A percentile compares a stretch with the other conserved stretches of the same genome.
Evolutionary conservation across 2,888 invertebrate genomes (phyloP).

Genomic region (Nowickia ferox): DNA sequence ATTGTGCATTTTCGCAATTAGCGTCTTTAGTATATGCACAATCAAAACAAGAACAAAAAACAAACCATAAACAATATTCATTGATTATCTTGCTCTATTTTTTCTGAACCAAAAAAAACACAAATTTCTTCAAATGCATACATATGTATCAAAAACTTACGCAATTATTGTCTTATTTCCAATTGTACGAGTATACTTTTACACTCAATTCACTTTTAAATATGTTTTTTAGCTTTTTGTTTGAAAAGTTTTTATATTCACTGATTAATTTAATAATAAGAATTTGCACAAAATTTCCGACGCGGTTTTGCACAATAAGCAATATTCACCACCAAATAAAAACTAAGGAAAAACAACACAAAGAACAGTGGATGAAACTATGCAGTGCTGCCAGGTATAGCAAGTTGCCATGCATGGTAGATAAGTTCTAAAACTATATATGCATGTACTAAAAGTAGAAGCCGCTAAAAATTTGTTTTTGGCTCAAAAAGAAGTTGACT

Average conservation of each 20-base stretch:
- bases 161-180: background rate
- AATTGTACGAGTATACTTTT: background rate
- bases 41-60: conserved; percentile 49
- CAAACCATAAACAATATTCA: conserved; percentile 48
- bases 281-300: conserved; percentile 53
- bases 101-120: background rate
- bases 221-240: background rate
- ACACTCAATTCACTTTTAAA: background rate
- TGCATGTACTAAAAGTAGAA: too few relatives aligned
- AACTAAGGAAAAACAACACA: conserved; percentile 48
- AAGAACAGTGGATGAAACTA: conserved; percentile 11
- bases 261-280: conserved; percentile 12
- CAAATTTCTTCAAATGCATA: background rate
- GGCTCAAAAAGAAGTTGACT: too few relatives aligned
- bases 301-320: conserved; percentile 61
- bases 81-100: conserved; percentile 54
- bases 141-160: conserved; percentile 36
- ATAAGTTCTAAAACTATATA: too few relatives aligned
- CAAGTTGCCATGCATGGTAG: background rate
- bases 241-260: background rate
- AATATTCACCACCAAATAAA: conserved; percentile 56
- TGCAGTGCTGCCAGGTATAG: background rate
- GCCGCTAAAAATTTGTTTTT: too few relatives aligned
- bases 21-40: conserved; percentile 9
- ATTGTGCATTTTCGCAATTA: conserved; percentile 36